These are phyloP conservation scores for Eucidaris tribuloides DNA, from an alignment of 35 echinoderm and acorn worm genomes.

Conservation along the genomic window DNA sequence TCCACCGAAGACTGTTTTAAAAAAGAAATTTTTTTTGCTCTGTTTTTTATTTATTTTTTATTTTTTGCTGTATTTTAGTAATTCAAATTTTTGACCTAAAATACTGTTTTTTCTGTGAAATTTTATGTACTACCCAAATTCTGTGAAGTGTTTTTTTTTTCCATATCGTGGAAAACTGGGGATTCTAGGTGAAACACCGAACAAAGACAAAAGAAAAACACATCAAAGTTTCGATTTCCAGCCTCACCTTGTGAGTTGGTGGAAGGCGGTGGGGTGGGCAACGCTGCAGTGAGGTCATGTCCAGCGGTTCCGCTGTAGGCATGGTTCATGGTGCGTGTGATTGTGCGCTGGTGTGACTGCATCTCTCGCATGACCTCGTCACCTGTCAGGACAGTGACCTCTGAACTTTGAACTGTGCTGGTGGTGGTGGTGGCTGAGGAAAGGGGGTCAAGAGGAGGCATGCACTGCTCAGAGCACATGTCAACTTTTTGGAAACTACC, in stretches of 20 bases:
- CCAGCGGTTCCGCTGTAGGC: slow-evolving; percentile 58
- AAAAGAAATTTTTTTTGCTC: no score
- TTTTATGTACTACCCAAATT: no score
- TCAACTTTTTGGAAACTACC: background rate
- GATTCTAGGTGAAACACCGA: no score
- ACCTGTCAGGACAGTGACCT: slow-evolving; percentile 89
- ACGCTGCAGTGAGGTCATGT: slow-evolving; percentile 45
- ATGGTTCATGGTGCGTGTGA: slow-evolving; percentile 94
- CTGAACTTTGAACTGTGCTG: slow-evolving; percentile 60
- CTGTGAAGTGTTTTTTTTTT: no score
- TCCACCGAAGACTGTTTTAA: no score
- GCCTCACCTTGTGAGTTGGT: slow-evolving; percentile 12
- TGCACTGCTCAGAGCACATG: slow-evolving; percentile 32
- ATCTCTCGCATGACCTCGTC: slow-evolving; percentile 98
- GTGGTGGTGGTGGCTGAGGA: slow-evolving; percentile 32
- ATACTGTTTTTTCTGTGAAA: no score
- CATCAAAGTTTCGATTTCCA: no score
- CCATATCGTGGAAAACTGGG: no score
- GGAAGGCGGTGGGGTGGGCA: slow-evolving; percentile 55
- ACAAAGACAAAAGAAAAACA: no score
- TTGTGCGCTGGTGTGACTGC: slow-evolving; percentile 96
- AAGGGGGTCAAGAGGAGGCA: slow-evolving; percentile 28
- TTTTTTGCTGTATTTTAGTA: no score
- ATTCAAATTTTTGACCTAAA: no score
- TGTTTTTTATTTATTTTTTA: no score